Percentiles rank a stretch among this genome's conserved stretches.
These are phyloP conservation scores for Falco novaeseelandiae DNA, from an alignment of 2,797 vertebrate species.

Conservation along the genomic window DNA sequence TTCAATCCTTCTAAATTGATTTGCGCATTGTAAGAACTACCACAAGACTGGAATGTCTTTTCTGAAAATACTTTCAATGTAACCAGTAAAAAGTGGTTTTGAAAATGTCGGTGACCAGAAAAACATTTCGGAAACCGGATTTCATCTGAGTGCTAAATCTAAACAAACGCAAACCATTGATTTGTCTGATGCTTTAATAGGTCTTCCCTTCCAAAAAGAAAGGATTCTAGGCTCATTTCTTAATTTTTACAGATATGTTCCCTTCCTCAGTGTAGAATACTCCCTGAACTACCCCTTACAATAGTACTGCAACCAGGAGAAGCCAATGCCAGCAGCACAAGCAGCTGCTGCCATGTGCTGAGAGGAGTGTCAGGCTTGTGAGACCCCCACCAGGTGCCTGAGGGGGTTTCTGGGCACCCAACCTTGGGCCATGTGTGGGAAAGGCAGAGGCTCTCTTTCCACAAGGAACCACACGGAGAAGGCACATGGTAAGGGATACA, in stretches of 20 bases:
- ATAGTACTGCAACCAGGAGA: fast-evolving
- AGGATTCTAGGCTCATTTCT: neutral
- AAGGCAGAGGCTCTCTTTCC: neutral
- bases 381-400: fast-evolving
- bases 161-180: neutral
- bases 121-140: neutral
- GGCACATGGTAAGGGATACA: neutral
- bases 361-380: neutral
- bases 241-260: neutral
- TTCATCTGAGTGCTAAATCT: neutral
- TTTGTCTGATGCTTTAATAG: neutral
- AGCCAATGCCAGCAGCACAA: neutral
- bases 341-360: neutral
- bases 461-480: neutral
- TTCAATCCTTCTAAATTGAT: neutral
- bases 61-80: neutral
- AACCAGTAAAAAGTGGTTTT: neutral
- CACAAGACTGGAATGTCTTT: neutral
- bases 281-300: neutral
- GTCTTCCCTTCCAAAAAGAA: neutral
- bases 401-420: neutral
- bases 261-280: too few species aligned
- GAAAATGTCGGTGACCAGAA: neutral
- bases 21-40: neutral
- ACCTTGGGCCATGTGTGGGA: neutral